phyloP scores from a whole-genome alignment of 1,140 invertebrate species.

The Calliphora vicina region DNA sequence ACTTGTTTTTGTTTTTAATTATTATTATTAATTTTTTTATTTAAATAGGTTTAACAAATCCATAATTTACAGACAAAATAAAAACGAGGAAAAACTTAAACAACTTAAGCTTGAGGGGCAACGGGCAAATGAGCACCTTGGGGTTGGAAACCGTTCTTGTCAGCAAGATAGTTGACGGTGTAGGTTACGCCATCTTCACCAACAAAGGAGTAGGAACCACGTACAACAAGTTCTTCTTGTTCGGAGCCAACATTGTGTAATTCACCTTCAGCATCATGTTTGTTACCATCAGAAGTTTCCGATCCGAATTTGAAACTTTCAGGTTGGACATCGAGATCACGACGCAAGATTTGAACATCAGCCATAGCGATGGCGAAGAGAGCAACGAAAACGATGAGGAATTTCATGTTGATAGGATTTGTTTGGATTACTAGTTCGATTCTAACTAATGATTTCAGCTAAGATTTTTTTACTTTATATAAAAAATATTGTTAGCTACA shows the following conservation, averaged over 20 bases:
- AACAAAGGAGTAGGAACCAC: constrained; percentile 71
- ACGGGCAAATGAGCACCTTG: constrained; percentile 63
- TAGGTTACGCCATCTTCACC: constrained; percentile 70
- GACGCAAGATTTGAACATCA: constrained; percentile 34
- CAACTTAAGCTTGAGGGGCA: neutral
- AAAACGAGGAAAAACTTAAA: neutral
- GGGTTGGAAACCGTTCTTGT: constrained; percentile 73
- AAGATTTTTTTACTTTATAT: neutral
- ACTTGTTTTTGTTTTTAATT: too few relatives aligned
- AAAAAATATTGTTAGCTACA: neutral
- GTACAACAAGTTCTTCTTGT: constrained; percentile 66
- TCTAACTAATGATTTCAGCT: neutral
- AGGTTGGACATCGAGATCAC: constrained; percentile 36
- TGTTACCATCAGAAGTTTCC: constrained; percentile 72
- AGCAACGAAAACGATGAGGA: constrained; percentile 35
- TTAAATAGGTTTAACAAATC: neutral
- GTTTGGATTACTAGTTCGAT: neutral
- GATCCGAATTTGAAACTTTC: constrained; percentile 44
- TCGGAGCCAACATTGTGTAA: constrained; percentile 71
- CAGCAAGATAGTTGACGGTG: constrained; percentile 69
- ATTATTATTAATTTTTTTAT: too few relatives aligned
- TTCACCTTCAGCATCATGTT: constrained; percentile 69
- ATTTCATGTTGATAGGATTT: constrained; percentile 53
- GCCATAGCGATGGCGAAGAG: constrained; percentile 41
- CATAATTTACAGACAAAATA: neutral